Percentiles rank a stretch among this genome's conserved stretches.
phyloP scores from a whole-genome alignment of 2,113 vertebrate genomes.

The Zosterops pallidus region DNA sequence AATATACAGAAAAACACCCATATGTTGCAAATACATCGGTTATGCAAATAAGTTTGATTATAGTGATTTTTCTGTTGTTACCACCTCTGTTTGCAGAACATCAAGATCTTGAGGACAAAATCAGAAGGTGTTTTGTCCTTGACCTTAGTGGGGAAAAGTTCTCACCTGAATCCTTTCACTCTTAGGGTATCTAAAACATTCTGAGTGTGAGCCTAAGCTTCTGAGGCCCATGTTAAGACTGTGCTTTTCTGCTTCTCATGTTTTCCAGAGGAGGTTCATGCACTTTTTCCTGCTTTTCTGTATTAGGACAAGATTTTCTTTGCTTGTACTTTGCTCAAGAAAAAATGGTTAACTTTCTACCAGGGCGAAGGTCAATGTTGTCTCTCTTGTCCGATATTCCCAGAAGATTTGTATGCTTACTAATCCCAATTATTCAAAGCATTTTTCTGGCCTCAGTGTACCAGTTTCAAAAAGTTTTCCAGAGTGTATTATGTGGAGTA shows the following conservation, averaged over 20 bases:
- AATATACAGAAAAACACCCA: background rate
- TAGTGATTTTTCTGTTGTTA: background rate
- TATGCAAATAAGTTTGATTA: background rate
- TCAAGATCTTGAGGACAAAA: background rate
- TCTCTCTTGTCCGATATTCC: background rate
- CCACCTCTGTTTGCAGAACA: background rate
- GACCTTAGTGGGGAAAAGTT: background rate
- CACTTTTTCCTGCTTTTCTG: background rate
- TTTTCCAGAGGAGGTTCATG: background rate
- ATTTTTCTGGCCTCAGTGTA: slow-evolving; percentile 13
- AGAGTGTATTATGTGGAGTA: background rate
- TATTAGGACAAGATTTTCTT: background rate
- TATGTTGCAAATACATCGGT: background rate
- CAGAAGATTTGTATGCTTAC: background rate
- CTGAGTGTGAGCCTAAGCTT: background rate
- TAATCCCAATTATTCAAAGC: background rate
- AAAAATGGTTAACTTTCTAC: slow-evolving; percentile 12
- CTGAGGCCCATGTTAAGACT: background rate
- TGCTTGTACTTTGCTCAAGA: background rate
- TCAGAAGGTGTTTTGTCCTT: background rate
- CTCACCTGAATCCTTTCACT: background rate
- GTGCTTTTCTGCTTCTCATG: background rate
- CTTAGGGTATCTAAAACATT: background rate
- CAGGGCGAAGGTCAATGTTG: background rate
- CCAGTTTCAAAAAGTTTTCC: slow-evolving; percentile 2